Conservation (phyloP, 2,888 invertebrate species). For the Marronus borbonicus region DNA sequence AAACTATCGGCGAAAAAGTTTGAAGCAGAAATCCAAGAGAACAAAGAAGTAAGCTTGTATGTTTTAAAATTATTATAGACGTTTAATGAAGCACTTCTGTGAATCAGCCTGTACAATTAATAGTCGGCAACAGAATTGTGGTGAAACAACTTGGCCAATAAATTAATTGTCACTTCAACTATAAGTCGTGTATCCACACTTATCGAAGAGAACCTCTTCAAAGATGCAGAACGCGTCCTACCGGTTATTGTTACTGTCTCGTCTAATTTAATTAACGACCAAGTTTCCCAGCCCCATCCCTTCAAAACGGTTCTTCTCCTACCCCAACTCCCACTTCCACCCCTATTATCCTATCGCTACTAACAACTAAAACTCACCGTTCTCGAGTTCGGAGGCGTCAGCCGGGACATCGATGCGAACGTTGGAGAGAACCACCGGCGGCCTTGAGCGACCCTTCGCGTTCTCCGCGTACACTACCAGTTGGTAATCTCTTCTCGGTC, state of each 20-base stretch:
- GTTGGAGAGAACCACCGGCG: constrained; percentile 81
- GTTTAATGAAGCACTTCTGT: no score
- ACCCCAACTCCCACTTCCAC: no score
- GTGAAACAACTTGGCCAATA: not conserved
- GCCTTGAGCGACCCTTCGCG: constrained; percentile 83
- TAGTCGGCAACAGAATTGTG: no score
- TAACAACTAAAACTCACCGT: constrained; percentile 58
- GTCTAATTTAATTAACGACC: constrained; percentile 67
- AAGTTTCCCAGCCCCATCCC: not conserved
- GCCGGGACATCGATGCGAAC: constrained; percentile 67
- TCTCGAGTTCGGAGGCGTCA: constrained; percentile 52
- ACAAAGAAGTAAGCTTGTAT: no score
- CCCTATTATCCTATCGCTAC: constrained; percentile 54
- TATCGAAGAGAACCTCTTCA: constrained; percentile 50
- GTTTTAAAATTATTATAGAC: no score
- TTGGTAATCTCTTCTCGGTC: constrained; percentile 85
- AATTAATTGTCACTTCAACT: constrained; percentile 1
- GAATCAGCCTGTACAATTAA: no score
- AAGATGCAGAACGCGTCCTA: constrained; percentile 64
- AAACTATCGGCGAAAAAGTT: no score
- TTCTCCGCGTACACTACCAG: constrained; percentile 88
- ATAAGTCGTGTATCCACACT: not conserved
- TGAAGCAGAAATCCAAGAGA: no score
- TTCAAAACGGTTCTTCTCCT: not conserved
- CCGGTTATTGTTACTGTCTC: constrained; percentile 66